Conservation (phyloP, 2,113 vertebrate genomes). For the Chitala chitala region DNA sequence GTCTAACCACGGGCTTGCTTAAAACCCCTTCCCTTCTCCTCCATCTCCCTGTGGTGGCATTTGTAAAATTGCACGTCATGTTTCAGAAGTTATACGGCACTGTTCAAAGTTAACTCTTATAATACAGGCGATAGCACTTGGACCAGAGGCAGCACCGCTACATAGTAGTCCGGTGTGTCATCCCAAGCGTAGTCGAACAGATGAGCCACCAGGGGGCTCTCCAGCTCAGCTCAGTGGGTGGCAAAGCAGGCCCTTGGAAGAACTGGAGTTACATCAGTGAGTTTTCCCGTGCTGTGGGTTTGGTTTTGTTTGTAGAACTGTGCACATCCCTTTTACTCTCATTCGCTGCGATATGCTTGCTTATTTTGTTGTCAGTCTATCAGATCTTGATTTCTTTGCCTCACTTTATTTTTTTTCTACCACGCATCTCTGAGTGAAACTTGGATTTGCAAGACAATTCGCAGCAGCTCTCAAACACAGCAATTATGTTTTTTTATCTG, state of each 20-base stretch:
- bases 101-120: background rate
- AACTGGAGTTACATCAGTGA: background rate
- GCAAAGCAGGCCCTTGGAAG: background rate
- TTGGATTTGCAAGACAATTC: background rate
- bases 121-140: slow-evolving; percentile 15
- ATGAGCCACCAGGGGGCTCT: slow-evolving; percentile 31
- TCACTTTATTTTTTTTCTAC: background rate
- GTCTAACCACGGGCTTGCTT: no score
- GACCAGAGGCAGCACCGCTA: background rate
- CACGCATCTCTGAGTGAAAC: background rate
- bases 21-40: no score
- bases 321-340: background rate
- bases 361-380: background rate
- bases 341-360: background rate
- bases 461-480: background rate
- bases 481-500: slow-evolving; percentile 19
- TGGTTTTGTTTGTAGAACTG: background rate
- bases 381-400: background rate
- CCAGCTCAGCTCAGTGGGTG: slow-evolving; percentile 11
- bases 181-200: slow-evolving; percentile 17
- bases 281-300: background rate
- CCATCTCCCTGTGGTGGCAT: no score
- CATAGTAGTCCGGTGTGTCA: background rate
- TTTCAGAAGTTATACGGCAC: no score
- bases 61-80: no score